A percentile compares a stretch with the other conserved stretches of the same genome.
Conservation (phyloP, 2,797 vertebrate genomes). For the Paguma larvata region DNA sequence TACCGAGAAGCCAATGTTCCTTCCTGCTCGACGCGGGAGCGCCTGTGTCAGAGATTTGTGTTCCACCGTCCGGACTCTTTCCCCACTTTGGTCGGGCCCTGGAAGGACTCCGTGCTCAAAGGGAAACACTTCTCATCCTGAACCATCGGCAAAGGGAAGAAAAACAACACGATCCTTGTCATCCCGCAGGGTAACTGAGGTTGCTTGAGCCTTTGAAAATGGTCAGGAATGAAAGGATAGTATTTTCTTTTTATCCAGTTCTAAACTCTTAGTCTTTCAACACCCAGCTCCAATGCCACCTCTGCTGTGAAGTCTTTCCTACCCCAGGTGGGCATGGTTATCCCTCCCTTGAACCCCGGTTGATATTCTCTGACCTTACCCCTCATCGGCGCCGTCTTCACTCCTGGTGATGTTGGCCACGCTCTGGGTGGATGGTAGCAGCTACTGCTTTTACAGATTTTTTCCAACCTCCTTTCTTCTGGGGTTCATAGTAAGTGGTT, state of each 20-base stretch:
- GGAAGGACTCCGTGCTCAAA: not conserved
- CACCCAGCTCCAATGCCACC: not conserved
- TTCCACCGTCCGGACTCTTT: not conserved
- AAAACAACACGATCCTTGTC: not conserved
- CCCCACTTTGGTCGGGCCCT: not conserved
- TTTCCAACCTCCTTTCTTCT: not conserved
- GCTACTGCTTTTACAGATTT: not conserved
- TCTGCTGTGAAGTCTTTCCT: not conserved
- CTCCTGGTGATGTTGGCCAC: not conserved
- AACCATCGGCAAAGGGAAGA: not conserved
- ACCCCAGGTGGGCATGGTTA: not conserved
- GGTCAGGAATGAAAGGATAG: not conserved
- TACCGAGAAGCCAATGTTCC: not conserved
- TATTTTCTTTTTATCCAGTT: not conserved
- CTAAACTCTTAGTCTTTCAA: not conserved
- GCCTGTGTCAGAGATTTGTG: not conserved
- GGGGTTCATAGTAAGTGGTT: not conserved
- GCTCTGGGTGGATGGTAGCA: not conserved
- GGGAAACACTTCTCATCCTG: not conserved
- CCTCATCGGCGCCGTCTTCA: rapidly evolving
- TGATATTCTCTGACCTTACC: not conserved
- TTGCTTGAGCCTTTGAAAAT: not conserved
- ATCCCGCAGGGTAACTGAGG: not conserved
- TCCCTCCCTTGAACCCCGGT: not conserved
- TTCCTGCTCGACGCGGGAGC: not conserved